These are phyloP conservation scores for Podilymbus podiceps DNA, from an alignment of 2,113 vertebrate genomes.

Conservation along the genomic window DNA sequence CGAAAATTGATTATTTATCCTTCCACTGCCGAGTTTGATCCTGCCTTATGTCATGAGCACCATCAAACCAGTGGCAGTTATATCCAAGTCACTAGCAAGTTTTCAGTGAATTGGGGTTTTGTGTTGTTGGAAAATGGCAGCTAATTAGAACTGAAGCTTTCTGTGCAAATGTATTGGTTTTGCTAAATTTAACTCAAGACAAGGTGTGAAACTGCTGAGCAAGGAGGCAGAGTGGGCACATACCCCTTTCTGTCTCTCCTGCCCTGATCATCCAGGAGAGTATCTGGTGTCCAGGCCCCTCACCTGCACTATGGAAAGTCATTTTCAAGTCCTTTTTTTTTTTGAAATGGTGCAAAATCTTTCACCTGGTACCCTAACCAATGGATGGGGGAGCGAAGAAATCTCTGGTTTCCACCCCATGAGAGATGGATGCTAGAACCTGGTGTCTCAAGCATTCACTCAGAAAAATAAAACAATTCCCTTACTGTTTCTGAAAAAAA, in stretches of 20 bases:
- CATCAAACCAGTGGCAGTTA: background rate
- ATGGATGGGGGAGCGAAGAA: background rate
- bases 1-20: slow-evolving; percentile 37
- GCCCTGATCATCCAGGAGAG: background rate
- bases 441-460: background rate
- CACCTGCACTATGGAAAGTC: background rate
- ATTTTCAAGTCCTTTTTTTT: background rate
- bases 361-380: background rate
- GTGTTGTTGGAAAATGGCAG: slow-evolving; percentile 34
- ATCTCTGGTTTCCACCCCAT: fast-evolving
- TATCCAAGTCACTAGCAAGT: background rate
- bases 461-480: background rate
- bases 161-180: slow-evolving; percentile 6
- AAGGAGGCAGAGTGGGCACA: background rate
- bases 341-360: background rate
- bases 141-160: slow-evolving; percentile 31
- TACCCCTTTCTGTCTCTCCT: background rate
- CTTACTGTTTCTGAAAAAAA: background rate
- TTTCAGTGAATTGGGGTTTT: slow-evolving; percentile 9
- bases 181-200: slow-evolving; percentile 44
- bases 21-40: background rate
- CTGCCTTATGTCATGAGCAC: slow-evolving; percentile 39
- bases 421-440: background rate
- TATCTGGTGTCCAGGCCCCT: background rate
- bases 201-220: background rate